Evolutionary conservation across 2,797 vertebrate genomes (phyloP).

Genomic region (Platalea minor): DNA sequence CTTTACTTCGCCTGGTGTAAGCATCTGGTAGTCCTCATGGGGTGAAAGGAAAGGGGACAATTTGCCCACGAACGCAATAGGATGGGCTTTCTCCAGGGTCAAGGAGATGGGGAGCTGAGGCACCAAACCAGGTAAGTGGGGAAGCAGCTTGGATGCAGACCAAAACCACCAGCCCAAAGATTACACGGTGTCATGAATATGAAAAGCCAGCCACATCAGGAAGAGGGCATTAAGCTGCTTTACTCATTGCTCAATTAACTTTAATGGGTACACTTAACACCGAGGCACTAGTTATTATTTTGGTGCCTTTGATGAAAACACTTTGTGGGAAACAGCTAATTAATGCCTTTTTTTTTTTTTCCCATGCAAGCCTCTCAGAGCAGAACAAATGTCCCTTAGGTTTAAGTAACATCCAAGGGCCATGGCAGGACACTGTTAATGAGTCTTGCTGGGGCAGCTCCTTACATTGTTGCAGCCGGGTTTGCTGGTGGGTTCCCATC

Average conservation of each 20-base stretch:
- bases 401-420: not conserved
- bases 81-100: not conserved
- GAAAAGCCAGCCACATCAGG: not conserved
- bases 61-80: not conserved
- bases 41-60: not conserved
- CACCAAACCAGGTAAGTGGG: not conserved
- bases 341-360: not conserved
- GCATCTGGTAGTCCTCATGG: not conserved
- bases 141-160: not conserved
- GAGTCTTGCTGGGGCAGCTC: not conserved
- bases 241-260: conserved; percentile 10
- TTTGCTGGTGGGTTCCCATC: not conserved
- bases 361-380: not conserved
- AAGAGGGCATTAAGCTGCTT: not conserved
- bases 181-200: not conserved
- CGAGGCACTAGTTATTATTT: not conserved
- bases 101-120: not conserved
- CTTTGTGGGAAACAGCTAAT: not conserved
- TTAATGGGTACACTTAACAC: not conserved
- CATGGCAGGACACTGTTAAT: not conserved
- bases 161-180: not conserved
- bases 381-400: not conserved
- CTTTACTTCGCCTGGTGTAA: not conserved
- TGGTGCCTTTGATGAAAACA: conserved; percentile 22
- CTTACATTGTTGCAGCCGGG: fast-evolving